phyloP scores from a whole-genome alignment of 2,888 invertebrate genomes.

The Apeira syringaria region DNA sequence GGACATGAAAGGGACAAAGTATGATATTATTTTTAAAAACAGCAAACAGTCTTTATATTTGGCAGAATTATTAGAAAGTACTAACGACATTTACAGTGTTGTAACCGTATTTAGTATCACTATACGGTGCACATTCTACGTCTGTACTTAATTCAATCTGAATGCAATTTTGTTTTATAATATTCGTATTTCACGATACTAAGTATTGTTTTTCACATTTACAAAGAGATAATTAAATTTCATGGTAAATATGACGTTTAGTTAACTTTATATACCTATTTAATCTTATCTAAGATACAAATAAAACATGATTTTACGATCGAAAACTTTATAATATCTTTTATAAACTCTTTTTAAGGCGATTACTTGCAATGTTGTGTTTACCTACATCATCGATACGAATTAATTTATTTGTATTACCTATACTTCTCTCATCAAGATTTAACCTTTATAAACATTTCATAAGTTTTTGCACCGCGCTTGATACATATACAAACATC shows the following conservation, averaged over 20 bases:
- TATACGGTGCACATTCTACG: background rate
- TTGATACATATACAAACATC: slow-evolving; percentile 46
- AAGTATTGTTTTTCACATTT: slow-evolving; percentile 3
- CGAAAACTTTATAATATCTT: slow-evolving; percentile 30
- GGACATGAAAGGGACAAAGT: slow-evolving; percentile 27
- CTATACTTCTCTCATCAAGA: slow-evolving; percentile 51
- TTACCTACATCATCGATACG: slow-evolving; percentile 28
- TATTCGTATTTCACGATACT: background rate
- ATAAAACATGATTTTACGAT: slow-evolving; percentile 30
- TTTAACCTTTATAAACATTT: slow-evolving; percentile 42
- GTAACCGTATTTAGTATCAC: background rate
- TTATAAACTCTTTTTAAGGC: slow-evolving; percentile 33
- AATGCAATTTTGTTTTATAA: too few species aligned
- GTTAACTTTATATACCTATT: slow-evolving; percentile 17
- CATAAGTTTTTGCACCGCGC: slow-evolving; percentile 56
- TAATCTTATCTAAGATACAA: slow-evolving; percentile 24
- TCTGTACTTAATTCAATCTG: background rate
- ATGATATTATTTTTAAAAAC: slow-evolving; percentile 15
- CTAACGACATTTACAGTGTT: slow-evolving; percentile 7
- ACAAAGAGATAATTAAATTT: slow-evolving; percentile 11
- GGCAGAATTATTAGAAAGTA: slow-evolving; percentile 30
- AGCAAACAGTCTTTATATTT: slow-evolving; percentile 34
- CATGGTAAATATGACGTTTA: slow-evolving; percentile 12
- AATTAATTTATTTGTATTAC: slow-evolving; percentile 43
- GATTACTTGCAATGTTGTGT: slow-evolving; percentile 29